Evolutionary conservation across 2,113 vertebrate species (phyloP).

Genomic region (Rhea americana): DNA sequence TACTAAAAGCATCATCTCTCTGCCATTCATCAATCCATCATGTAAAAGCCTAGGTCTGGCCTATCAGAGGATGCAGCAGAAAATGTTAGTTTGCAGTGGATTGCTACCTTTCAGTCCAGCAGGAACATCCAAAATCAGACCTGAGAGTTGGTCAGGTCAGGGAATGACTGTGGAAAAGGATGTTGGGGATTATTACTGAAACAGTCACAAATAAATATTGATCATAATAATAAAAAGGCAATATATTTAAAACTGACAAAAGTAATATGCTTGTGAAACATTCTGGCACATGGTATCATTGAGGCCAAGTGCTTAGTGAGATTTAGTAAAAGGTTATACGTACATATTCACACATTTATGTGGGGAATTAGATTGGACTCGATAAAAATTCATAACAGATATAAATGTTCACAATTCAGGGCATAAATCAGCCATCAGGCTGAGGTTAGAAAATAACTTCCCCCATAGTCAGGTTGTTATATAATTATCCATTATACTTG

Average conservation of each 20-base stretch:
- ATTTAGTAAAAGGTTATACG: slow-evolving; percentile 56
- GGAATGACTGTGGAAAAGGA: background rate
- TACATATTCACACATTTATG: slow-evolving; percentile 57
- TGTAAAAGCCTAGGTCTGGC: background rate
- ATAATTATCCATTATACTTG: slow-evolving; percentile 54
- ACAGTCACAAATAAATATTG: background rate
- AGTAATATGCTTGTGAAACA: background rate
- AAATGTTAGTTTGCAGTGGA: background rate
- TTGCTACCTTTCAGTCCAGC: background rate
- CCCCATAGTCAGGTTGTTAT: slow-evolving; percentile 25
- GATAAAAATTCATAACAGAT: slow-evolving; percentile 61
- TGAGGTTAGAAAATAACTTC: slow-evolving; percentile 51
- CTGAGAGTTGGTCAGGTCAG: background rate
- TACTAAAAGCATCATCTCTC: background rate
- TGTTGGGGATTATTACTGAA: background rate
- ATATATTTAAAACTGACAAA: background rate
- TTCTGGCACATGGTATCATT: background rate
- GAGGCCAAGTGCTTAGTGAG: slow-evolving; percentile 19
- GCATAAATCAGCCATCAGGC: slow-evolving; percentile 57
- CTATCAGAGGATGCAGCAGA: background rate
- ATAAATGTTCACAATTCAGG: slow-evolving; percentile 48
- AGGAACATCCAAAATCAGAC: background rate
- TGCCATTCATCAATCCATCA: background rate
- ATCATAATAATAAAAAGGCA: background rate
- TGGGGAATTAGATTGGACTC: slow-evolving; percentile 27